Conservation (phyloP, 2,888 invertebrate species). For the Camponotus fellah region DNA sequence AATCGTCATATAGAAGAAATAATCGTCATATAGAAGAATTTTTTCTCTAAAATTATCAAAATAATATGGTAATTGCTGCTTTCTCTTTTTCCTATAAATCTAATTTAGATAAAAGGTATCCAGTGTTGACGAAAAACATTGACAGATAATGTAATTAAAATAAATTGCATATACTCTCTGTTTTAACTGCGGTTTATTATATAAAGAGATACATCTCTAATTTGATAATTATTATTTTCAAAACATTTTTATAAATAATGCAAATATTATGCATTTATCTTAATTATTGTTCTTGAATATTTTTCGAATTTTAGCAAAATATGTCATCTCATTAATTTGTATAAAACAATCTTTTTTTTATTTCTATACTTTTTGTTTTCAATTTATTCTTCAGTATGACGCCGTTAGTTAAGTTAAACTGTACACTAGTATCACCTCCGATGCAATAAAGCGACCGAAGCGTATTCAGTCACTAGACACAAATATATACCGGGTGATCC, state of each 20-base stretch:
- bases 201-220: constrained; percentile 27
- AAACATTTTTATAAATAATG: neutral
- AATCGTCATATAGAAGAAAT: too few species aligned
- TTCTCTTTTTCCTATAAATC: too few species aligned
- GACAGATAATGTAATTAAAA: constrained; percentile 30
- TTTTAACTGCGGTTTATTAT: constrained; percentile 22
- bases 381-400: constrained; percentile 19
- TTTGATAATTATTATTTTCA: neutral
- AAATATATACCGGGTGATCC: constrained; percentile 54
- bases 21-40: too few species aligned
- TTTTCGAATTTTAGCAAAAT: neutral
- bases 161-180: constrained; percentile 28
- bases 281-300: neutral
- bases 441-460: constrained; percentile 53
- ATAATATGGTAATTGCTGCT: too few species aligned
- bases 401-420: constrained; percentile 47
- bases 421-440: constrained; percentile 41
- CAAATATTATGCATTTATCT: neutral
- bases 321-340: neutral
- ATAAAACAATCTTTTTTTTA: neutral
- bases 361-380: neutral
- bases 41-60: too few species aligned
- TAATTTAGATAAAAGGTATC: neutral
- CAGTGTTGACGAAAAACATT: constrained; percentile 30
- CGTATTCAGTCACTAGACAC: constrained; percentile 48